Evolutionary conservation across 1,140 invertebrate genomes (phyloP).

Genomic region (Lepeophtheirus salmonis): DNA sequence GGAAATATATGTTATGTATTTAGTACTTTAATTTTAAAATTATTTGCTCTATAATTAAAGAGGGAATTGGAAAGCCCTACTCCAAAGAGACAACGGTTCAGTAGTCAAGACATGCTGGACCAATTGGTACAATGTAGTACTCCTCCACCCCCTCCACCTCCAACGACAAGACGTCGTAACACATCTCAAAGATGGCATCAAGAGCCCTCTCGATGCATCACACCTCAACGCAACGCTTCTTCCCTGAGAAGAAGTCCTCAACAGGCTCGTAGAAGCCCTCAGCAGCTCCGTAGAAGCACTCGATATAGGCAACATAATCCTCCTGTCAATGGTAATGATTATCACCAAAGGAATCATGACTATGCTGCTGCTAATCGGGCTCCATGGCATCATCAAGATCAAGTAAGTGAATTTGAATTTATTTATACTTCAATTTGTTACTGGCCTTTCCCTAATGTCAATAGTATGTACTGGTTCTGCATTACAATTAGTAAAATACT

Average conservation of each 20-base stretch:
- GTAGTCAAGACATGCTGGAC: slow-evolving; percentile 7
- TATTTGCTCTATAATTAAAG: not conserved
- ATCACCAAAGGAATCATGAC: too few relatives aligned
- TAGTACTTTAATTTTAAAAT: too few relatives aligned
- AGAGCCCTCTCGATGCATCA: not conserved
- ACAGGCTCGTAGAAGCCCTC: not conserved
- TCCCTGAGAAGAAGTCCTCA: not conserved
- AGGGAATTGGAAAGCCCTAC: slow-evolving; percentile 10
- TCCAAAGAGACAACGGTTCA: slow-evolving; percentile 4
- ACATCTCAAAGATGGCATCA: not conserved
- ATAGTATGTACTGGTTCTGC: too few relatives aligned
- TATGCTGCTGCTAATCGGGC: too few relatives aligned
- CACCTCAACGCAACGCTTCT: not conserved
- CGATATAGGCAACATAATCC: too few relatives aligned
- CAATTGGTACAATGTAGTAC: not conserved
- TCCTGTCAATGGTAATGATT: too few relatives aligned
- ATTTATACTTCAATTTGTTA: too few relatives aligned
- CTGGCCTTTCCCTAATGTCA: too few relatives aligned
- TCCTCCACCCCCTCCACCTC: not conserved
- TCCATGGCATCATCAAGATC: too few relatives aligned
- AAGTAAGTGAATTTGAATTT: too few relatives aligned
- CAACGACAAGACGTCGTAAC: not conserved
- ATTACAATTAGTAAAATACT: too few relatives aligned
- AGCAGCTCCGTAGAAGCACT: not conserved
- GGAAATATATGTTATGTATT: too few relatives aligned